These are phyloP conservation scores for Aspidiotus rigidus DNA, from an alignment of 2,888 invertebrate species.

Conservation along the genomic window DNA sequence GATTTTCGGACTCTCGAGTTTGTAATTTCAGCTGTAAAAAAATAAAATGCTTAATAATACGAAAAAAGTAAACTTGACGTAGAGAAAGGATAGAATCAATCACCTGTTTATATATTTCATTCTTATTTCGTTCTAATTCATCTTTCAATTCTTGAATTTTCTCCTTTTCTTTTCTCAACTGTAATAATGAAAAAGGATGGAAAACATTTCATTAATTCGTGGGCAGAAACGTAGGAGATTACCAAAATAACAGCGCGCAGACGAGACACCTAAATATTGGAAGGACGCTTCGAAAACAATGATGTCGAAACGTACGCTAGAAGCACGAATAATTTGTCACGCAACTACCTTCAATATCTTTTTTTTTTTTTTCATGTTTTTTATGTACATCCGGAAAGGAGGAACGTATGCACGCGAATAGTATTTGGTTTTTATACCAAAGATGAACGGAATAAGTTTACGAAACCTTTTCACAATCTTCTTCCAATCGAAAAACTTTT, in stretches of 20 bases:
- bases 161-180: slow-evolving; percentile 47
- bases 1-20: slow-evolving; percentile 51
- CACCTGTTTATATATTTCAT: slow-evolving; percentile 46
- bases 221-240: no score
- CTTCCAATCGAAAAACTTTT: slow-evolving; percentile 51
- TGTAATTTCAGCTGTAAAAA: slow-evolving; percentile 49
- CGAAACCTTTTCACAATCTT: slow-evolving; percentile 47
- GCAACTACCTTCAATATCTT: no score
- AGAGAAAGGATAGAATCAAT: background rate
- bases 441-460: no score
- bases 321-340: no score
- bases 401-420: no score
- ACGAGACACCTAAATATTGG: no score
- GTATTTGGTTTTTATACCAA: no score
- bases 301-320: no score
- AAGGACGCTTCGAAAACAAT: no score
- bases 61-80: background rate
- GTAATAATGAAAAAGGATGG: slow-evolving; percentile 40
- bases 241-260: no score
- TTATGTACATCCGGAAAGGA: no score
- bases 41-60: slow-evolving; percentile 2
- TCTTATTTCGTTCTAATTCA: slow-evolving; percentile 46
- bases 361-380: no score
- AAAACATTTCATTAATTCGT: background rate
- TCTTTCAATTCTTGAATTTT: slow-evolving; percentile 46